These are phyloP conservation scores for Aphyosemion australe DNA, from an alignment of 2,113 vertebrate genomes.

Conservation along the genomic window DNA sequence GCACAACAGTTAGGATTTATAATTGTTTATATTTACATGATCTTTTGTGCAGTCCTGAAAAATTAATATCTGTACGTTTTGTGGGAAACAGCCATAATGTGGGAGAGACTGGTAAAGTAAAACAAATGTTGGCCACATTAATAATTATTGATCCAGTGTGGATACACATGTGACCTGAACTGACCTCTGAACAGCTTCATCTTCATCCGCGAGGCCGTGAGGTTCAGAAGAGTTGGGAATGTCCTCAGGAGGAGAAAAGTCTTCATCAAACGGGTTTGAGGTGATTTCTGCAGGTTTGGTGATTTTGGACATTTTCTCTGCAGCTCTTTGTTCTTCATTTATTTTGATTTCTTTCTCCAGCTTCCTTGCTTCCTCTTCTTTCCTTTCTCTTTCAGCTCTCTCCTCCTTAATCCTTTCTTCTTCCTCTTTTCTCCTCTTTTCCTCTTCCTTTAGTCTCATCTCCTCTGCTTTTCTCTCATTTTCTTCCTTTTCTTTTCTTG, in stretches of 20 bases:
- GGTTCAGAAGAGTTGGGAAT: neutral
- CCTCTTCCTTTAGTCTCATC: constrained; percentile 18
- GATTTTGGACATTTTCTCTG: neutral
- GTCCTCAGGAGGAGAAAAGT: constrained; percentile 71
- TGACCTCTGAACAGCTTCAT: constrained; percentile 85
- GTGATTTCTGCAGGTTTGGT: neutral
- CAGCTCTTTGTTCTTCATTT: neutral
- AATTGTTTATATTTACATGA: no score
- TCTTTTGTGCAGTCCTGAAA: no score
- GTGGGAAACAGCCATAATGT: no score
- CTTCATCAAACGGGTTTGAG: constrained; percentile 55
- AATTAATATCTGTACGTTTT: no score
- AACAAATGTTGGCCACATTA: no score
- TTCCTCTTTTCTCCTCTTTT: neutral
- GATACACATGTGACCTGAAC: constrained; percentile 38
- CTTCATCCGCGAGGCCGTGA: constrained; percentile 50
- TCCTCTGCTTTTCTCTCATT: constrained; percentile 15
- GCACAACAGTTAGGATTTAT: no score
- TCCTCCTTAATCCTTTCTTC: neutral
- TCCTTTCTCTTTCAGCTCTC: neutral
- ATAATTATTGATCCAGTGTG: neutral
- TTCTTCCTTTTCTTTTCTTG: constrained; percentile 13
- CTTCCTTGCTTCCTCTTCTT: neutral
- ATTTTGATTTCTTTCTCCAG: constrained; percentile 1
- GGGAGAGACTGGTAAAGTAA: no score